Base-by-base conservation (phyloP, 2,888 invertebrate genomes). In the Podotricha telesiphe region DNA sequence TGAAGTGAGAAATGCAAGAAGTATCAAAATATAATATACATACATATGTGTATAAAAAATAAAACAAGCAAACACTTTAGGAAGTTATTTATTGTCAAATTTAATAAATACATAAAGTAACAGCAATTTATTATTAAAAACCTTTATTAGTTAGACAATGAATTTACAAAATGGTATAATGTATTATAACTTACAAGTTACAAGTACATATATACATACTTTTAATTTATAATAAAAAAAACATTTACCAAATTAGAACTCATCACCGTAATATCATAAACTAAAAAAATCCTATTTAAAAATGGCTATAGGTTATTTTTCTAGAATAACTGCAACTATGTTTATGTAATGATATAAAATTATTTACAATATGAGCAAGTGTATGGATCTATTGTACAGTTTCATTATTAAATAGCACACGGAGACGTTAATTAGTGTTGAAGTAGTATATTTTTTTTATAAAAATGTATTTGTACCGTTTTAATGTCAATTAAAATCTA, bases 51-150 rank as follows among this genome's bases (percentile, higher is more conserved):
- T 37, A 37, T 19, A 13, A 51, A 42, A 45, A 69, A 61, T 64
- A 59, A 69, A 68, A 63, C n/a, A 53, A 28, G 1, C 28, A 50
- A 28, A 51, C 68, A 80, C 82, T 74, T 85, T 85, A 86, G 77
- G 86, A 86, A 85, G 79, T 78, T 86, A 74, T 90, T 90, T 90
- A 90, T 88, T 90, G 86, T 88, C 86, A 86, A 87, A 85, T 83
- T 84, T 76, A 81, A 82, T 85, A 85, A 85, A 86, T 83, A 87
- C 84, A 82, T 77, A 83, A 84, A 84, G 78, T 83, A 88, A 86
- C 85, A 81, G 86, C 83, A 83, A 84, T 83, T 79, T 78, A 79
- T 76, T 73, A 47, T 72, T 70, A 50, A 67, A 70, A 75, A 75
- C 74, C 68, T 73, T 55, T n/a, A n/a, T n/a, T 28, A 28, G 28